Conservation (phyloP, 2,113 vertebrate species). For the Entomyzon cyanotis region DNA sequence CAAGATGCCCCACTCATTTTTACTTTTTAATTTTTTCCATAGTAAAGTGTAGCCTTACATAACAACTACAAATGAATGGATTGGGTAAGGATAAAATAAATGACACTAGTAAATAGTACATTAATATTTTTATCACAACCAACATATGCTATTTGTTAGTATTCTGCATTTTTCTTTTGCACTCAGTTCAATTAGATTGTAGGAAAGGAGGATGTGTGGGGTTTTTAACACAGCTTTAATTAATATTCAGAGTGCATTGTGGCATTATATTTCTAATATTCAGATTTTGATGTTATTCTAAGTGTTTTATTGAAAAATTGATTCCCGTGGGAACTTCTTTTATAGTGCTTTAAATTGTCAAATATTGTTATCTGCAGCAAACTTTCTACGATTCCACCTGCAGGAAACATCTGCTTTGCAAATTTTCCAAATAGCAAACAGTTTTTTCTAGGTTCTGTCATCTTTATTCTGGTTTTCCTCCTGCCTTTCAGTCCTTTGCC, state of each 20-base stretch:
- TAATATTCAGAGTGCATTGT: background rate
- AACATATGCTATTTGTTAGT: background rate
- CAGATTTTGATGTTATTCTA: background rate
- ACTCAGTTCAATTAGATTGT: background rate
- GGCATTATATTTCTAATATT: background rate
- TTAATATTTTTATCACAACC: background rate
- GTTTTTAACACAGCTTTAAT: background rate
- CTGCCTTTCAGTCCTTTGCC: background rate
- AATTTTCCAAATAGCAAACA: background rate
- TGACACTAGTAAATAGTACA: background rate
- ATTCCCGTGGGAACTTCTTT: background rate
- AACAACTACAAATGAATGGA: background rate
- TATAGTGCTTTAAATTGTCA: background rate
- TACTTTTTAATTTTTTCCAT: background rate
- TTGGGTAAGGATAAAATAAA: background rate
- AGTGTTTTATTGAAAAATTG: background rate
- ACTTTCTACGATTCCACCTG: background rate
- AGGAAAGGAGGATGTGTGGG: background rate
- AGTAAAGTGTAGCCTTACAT: background rate
- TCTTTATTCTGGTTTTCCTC: background rate
- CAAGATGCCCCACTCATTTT: background rate
- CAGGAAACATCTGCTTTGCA: constrained; percentile 4
- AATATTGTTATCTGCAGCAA: background rate
- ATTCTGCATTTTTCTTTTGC: background rate
- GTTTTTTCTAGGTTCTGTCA: background rate